Evolutionary conservation across 2,113 vertebrate genomes (phyloP).

Genomic region (Thermophis baileyi): DNA sequence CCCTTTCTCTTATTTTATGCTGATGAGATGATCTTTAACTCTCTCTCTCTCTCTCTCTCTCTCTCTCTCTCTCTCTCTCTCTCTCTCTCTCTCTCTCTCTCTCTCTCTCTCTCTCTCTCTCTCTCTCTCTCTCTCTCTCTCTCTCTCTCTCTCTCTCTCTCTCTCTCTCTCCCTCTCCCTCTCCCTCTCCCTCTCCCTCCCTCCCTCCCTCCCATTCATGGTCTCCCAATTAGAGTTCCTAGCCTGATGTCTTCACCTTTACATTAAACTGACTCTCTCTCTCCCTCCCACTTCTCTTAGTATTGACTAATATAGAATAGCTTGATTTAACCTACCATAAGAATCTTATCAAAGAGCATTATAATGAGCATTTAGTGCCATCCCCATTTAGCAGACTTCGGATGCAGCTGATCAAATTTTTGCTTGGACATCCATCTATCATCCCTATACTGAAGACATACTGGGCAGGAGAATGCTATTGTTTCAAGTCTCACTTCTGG

Average conservation of each 20-base stretch:
- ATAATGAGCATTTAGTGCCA: background rate
- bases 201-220: background rate
- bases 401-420: background rate
- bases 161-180: background rate
- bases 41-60: no score
- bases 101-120: no score
- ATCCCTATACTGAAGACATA: background rate
- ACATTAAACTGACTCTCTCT: background rate
- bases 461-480: background rate
- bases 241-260: background rate
- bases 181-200: no score
- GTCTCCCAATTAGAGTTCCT: background rate
- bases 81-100: no score
- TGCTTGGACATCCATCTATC: background rate
- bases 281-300: background rate
- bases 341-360: background rate
- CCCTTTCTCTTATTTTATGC: background rate
- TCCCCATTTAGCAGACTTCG: background rate
- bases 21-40: background rate
- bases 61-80: no score
- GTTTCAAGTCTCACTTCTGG: background rate
- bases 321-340: background rate
- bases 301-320: background rate
- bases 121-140: no score
- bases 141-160: no score